Evolutionary conservation across 2,113 vertebrate species (phyloP), one percentile per base, ranked within the genome.

Genomic region (Cariama cristata): DNA sequence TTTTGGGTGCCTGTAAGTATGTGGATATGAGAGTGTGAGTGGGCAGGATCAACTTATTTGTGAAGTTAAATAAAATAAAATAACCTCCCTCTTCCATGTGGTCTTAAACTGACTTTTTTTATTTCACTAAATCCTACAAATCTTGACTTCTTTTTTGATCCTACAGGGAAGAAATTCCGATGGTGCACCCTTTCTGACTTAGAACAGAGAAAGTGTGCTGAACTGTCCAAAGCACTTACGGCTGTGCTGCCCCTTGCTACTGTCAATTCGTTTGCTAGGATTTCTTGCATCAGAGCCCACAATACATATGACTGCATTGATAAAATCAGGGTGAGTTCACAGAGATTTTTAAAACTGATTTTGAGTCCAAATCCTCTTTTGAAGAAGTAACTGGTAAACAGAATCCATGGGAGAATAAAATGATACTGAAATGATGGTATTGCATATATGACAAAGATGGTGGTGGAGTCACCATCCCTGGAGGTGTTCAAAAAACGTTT

Each of bases 171-270:
- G 97, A 99, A 99, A 93, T 98, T 98, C 84, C 98, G 99, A 19
- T 99, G 99, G 99, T 99, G 99, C 97, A 98, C 99, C 3, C 97
- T 99, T 55, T 99, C 99, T 11, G 98, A 99, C 66, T 96, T 97
- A 12, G 99, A 99, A 26, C 99, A 99, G 95, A 99, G 97, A 69
- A 99, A 99, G 91, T 99, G 99, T 96, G 99, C 99, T 44, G 98
- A 99, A n/a, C 96, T 99, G 23, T 98, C 98, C 52, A 99, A 99
- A 94, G 98, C 98, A 0, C 98, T 99, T 40, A 96, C 30, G 22
- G 96, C 97, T 7, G 97, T 98, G 72, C 91, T 99, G 90, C 97
- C 98, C 13, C 95, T 98, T 14, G 92, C 97, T 84, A 1, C 91
- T 58, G 74, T 91, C 63, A 89, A 79, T 27, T 97, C 98, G 1